A percentile compares a stretch with the other conserved stretches of the same genome.
Evolutionary conservation across 2,113 vertebrate species (phyloP).

Genomic region (Phrynosoma platyrhinos): DNA sequence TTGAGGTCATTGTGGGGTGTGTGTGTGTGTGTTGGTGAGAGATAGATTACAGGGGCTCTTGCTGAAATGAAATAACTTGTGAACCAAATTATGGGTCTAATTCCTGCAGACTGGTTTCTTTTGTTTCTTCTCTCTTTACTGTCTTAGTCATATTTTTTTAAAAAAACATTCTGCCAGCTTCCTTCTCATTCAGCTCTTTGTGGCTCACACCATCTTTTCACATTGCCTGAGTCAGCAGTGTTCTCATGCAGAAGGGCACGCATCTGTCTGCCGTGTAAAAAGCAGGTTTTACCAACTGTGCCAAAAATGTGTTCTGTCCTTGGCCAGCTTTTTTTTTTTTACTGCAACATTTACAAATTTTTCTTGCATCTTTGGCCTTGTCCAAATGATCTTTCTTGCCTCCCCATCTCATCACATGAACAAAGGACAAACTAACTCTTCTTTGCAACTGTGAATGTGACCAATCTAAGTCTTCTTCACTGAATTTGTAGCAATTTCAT

Average conservation of each 20-base stretch:
- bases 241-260: background rate
- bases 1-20: constrained; percentile 20
- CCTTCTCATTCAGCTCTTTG: background rate
- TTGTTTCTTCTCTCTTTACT: background rate
- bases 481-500: background rate
- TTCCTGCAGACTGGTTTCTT: background rate
- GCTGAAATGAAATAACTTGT: constrained; percentile 26
- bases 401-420: background rate
- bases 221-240: background rate
- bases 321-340: constrained; percentile 57
- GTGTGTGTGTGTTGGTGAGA: background rate
- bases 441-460: background rate
- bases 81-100: background rate
- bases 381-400: background rate
- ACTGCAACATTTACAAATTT: constrained; percentile 58
- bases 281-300: constrained; percentile 39
- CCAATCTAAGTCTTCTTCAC: background rate
- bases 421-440: background rate
- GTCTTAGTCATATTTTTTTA: background rate
- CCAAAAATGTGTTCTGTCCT: constrained; percentile 37
- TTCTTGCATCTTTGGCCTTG: background rate
- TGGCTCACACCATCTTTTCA: constrained; percentile 35
- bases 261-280: constrained; percentile 48
- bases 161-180: background rate
- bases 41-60: constrained; percentile 26